Percentiles rank a stretch among this genome's conserved stretches.
Conservation (phyloP, 2,888 invertebrate genomes). For the Thumatha senex region DNA sequence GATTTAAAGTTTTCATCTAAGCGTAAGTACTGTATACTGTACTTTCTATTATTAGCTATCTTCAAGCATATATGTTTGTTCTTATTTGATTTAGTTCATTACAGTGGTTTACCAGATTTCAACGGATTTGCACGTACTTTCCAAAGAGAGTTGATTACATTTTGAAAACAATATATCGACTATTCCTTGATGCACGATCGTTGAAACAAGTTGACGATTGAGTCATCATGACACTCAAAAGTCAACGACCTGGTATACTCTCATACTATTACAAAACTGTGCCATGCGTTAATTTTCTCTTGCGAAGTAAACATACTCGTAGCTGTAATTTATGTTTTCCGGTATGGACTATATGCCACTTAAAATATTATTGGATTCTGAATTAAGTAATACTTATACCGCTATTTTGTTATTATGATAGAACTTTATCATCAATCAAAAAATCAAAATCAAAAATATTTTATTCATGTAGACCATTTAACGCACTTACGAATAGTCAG, state of each 20-base stretch:
- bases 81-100: too few relatives aligned
- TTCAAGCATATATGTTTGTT: too few relatives aligned
- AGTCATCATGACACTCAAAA: slow-evolving; percentile 19
- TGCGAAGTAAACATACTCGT: slow-evolving; percentile 8
- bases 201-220: slow-evolving; percentile 8
- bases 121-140: too few relatives aligned
- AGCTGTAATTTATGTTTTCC: background rate
- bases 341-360: background rate
- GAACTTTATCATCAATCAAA: too few relatives aligned
- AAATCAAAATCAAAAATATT: too few relatives aligned
- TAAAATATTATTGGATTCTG: background rate
- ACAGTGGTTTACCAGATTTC: background rate
- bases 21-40: too few relatives aligned
- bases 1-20: too few relatives aligned
- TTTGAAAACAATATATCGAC: background rate
- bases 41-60: too few relatives aligned
- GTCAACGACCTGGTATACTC: slow-evolving; percentile 23
- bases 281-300: slow-evolving; percentile 12
- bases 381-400: too few relatives aligned
- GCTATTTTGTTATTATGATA: too few relatives aligned
- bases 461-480: too few relatives aligned
- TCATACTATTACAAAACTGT: slow-evolving; percentile 17
- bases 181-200: background rate
- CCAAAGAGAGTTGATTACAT: background rate
- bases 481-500: too few relatives aligned